Conservation (phyloP, 2,888 invertebrate genomes). For the Sarcophaga variegata region DNA sequence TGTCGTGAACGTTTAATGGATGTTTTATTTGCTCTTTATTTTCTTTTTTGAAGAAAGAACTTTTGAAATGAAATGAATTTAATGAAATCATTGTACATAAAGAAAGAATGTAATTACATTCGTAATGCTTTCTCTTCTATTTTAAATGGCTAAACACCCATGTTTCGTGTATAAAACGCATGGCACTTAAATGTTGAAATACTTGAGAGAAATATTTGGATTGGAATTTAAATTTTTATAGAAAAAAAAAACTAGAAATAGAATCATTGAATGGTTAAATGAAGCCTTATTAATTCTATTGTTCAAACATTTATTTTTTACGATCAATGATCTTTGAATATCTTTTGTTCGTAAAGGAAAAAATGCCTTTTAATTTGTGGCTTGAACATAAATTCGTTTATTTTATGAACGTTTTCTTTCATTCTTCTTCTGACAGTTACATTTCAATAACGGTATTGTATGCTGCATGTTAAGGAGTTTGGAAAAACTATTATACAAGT, state of each 20-base stretch:
- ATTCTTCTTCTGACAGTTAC: not conserved
- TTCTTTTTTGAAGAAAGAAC: conserved; percentile 3
- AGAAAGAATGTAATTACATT: conserved; percentile 46
- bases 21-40: not conserved
- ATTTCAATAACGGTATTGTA: conserved; percentile 4
- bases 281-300: too few relatives aligned
- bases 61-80: conserved; percentile 15
- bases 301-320: too few relatives aligned
- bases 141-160: too few relatives aligned
- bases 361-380: too few relatives aligned
- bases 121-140: conserved; percentile 35
- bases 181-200: not conserved
- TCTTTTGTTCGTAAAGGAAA: not conserved
- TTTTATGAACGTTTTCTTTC: too few relatives aligned
- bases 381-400: too few relatives aligned
- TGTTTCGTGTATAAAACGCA: too few relatives aligned
- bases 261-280: too few relatives aligned
- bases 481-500: not conserved
- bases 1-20: conserved; percentile 35
- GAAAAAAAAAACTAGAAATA: too few relatives aligned
- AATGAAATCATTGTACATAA: conserved; percentile 17
- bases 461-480: not conserved
- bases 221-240: not conserved
- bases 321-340: too few relatives aligned
- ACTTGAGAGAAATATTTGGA: not conserved